Percentiles rank a stretch among this genome's conserved stretches.
These are phyloP conservation scores for Rissa tridactyla DNA, from an alignment of 2,113 vertebrate species.

Conservation along the genomic window DNA sequence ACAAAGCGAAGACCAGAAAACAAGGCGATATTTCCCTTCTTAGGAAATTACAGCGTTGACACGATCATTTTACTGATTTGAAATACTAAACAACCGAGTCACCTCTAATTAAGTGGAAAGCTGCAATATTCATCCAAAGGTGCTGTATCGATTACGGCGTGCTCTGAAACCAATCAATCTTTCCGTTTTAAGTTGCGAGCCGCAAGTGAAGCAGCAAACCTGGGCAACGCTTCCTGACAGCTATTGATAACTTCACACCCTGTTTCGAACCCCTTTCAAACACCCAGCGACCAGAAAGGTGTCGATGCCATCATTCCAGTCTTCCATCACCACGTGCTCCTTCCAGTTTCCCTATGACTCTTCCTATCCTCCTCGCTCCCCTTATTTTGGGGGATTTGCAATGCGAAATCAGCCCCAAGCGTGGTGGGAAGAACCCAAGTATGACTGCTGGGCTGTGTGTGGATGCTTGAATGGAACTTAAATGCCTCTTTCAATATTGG, in stretches of 20 bases:
- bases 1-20: constrained; percentile 19
- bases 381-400: background rate
- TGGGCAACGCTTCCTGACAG: background rate
- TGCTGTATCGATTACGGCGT: background rate
- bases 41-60: background rate
- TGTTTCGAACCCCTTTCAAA: background rate
- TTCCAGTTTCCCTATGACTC: background rate
- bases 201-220: background rate
- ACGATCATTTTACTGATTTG: background rate
- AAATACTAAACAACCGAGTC: constrained; percentile 9
- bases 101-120: constrained; percentile 41
- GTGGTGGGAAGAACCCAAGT: background rate
- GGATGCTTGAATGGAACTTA: background rate
- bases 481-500: background rate
- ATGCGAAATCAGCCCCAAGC: background rate
- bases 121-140: background rate
- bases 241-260: background rate
- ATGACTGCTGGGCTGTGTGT: background rate
- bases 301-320: background rate
- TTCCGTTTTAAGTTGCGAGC: background rate
- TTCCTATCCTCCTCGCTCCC: accelerated
- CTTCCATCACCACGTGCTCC: background rate
- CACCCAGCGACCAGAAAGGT: background rate
- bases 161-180: constrained; percentile 3
- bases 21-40: background rate